phyloP scores from a whole-genome alignment of 2,797 vertebrate species.

The Rhabdomys pumilio region DNA sequence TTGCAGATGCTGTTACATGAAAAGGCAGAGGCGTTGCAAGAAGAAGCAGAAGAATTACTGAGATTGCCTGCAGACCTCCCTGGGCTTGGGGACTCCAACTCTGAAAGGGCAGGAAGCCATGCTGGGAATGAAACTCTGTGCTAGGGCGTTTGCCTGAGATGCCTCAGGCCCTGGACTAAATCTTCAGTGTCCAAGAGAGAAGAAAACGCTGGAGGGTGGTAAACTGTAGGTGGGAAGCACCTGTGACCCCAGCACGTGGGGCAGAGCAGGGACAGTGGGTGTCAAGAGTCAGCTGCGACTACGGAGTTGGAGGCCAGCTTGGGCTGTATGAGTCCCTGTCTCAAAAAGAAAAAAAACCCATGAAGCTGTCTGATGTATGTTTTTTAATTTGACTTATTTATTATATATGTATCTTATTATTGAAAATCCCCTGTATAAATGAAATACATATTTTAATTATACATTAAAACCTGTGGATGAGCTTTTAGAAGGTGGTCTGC shows the following conservation, averaged over 20 bases:
- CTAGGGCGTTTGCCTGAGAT: not conserved
- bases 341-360: slow-evolving; percentile 17
- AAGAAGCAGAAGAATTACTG: slow-evolving; percentile 95
- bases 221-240: not conserved
- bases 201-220: not conserved
- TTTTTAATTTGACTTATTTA: slow-evolving; percentile 73
- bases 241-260: not conserved
- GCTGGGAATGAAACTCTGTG: not conserved
- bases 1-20: slow-evolving; percentile 96
- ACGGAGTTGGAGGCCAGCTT: not conserved
- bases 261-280: not conserved
- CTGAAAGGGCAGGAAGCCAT: slow-evolving; percentile 47
- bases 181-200: not conserved
- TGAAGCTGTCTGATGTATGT: slow-evolving; percentile 27
- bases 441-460: slow-evolving; percentile 80
- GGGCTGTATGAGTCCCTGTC: not conserved
- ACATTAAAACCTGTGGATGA: slow-evolving; percentile 39
- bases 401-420: slow-evolving; percentile 70
- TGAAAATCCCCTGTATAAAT: slow-evolving; percentile 64
- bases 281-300: not conserved
- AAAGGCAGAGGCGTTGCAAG: slow-evolving; percentile 95
- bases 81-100: not conserved
- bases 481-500: not conserved
- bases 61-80: slow-evolving; percentile 92
- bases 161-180: not conserved